These are phyloP conservation scores for Indri indri DNA, from an alignment of 2,113 vertebrate species.

Conservation along the genomic window DNA sequence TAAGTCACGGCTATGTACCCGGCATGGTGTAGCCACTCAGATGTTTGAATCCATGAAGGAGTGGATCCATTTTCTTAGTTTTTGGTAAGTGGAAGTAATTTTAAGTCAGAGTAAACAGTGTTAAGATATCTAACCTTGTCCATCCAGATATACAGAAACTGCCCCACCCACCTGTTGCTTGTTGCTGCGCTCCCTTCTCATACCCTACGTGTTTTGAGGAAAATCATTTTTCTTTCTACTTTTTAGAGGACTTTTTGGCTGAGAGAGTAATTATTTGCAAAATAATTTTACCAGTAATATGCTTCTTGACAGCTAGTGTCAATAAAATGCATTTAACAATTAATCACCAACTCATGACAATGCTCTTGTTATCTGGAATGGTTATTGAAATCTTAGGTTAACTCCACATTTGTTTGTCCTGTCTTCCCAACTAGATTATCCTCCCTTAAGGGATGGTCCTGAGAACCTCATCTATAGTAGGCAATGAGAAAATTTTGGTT, in stretches of 20 bases:
- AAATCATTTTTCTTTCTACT: not conserved
- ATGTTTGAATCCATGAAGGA: not conserved
- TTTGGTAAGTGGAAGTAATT: not conserved
- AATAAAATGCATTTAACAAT: not conserved
- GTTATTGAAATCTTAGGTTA: not conserved
- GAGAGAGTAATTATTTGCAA: not conserved
- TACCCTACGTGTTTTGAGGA: not conserved
- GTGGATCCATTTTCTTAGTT: not conserved
- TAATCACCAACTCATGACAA: rapidly evolving
- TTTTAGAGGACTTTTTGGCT: not conserved
- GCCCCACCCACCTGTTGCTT: too few relatives aligned
- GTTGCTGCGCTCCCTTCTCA: rapidly evolving
- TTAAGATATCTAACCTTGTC: rapidly evolving
- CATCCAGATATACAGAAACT: not conserved
- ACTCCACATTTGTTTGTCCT: rapidly evolving
- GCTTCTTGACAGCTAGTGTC: not conserved
- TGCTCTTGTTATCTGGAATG: rapidly evolving
- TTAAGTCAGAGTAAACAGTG: rapidly evolving
- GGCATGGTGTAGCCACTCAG: rapidly evolving
- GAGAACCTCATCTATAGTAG: not conserved
- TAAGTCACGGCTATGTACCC: not conserved
- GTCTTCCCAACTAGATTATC: not conserved
- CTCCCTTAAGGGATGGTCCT: not conserved
- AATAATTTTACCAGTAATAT: not conserved
- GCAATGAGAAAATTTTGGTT: not conserved